Conservation (phyloP, 2,797 vertebrate genomes). For the Macrochelys suwanniensis region DNA sequence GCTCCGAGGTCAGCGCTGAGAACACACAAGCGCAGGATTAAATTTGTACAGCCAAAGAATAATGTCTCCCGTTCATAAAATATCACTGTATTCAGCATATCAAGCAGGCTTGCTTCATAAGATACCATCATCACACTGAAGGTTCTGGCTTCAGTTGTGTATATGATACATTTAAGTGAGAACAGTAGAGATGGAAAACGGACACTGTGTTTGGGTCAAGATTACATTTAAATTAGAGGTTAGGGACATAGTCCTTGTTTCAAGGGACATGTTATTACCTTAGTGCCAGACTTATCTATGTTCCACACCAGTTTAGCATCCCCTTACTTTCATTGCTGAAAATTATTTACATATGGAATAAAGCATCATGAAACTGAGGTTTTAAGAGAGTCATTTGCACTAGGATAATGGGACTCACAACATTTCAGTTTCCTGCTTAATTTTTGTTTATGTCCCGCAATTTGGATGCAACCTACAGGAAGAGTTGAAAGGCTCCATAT, state of each 20-base stretch:
- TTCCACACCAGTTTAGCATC: background rate
- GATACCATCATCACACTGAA: background rate
- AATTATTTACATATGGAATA: background rate
- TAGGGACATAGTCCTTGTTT: background rate
- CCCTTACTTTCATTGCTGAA: background rate
- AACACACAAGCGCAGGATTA: background rate
- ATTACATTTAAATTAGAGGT: background rate
- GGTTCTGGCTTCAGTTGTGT: background rate
- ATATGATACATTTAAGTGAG: background rate
- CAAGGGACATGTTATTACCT: background rate
- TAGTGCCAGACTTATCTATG: background rate
- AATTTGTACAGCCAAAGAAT: background rate
- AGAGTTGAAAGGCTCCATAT: background rate
- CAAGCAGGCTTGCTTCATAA: background rate
- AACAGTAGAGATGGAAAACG: background rate
- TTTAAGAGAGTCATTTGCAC: background rate
- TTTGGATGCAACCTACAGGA: background rate
- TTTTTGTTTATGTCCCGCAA: background rate
- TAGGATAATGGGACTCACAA: background rate
- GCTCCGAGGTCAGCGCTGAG: background rate
- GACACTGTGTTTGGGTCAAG: background rate
- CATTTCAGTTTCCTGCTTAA: background rate
- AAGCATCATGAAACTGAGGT: background rate
- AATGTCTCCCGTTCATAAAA: background rate
- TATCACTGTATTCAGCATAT: background rate